A percentile compares a stretch with the other conserved stretches of the same genome.
Conservation (phyloP, 2,888 invertebrate genomes). For the Apotomis capreana region DNA sequence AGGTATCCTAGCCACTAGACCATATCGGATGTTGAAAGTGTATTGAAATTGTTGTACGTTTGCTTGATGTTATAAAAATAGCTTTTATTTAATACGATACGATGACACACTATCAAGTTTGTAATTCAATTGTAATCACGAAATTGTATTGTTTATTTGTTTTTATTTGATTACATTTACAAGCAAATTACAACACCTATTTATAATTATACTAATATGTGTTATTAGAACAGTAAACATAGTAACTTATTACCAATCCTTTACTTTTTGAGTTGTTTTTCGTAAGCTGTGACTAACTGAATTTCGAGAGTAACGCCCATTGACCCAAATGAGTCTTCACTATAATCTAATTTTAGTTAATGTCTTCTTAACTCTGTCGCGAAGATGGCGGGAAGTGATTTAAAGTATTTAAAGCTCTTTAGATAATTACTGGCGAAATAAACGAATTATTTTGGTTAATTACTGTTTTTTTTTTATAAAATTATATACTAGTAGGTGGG, state of each 20-base stretch:
- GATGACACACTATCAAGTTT: too few species aligned
- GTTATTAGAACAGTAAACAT: fast-evolving
- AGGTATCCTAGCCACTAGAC: slow-evolving; percentile 79
- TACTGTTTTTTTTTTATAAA: background rate
- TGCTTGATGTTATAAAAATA: too few species aligned
- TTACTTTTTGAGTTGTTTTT: background rate
- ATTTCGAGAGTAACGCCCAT: slow-evolving; percentile 41
- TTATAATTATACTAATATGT: too few species aligned
- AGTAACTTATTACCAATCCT: background rate
- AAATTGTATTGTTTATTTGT: too few species aligned
- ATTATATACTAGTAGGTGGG: too few species aligned
- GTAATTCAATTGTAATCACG: too few species aligned
- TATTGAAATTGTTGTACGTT: too few species aligned
- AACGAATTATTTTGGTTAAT: background rate
- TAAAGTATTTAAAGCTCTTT: slow-evolving; percentile 5
- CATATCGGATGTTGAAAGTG: slow-evolving; percentile 61
- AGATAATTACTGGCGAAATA: slow-evolving; percentile 1
- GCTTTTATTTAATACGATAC: too few species aligned
- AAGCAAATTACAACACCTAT: too few species aligned
- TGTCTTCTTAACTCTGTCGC: slow-evolving; percentile 14
- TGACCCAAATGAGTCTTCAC: slow-evolving; percentile 51
- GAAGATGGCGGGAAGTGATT: slow-evolving; percentile 25
- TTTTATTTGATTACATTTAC: too few species aligned
- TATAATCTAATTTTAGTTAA: slow-evolving; percentile 36
- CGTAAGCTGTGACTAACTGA: background rate